These are phyloP conservation scores for Pionites leucogaster DNA, from an alignment of 2,113 vertebrate genomes.

Conservation along the genomic window DNA sequence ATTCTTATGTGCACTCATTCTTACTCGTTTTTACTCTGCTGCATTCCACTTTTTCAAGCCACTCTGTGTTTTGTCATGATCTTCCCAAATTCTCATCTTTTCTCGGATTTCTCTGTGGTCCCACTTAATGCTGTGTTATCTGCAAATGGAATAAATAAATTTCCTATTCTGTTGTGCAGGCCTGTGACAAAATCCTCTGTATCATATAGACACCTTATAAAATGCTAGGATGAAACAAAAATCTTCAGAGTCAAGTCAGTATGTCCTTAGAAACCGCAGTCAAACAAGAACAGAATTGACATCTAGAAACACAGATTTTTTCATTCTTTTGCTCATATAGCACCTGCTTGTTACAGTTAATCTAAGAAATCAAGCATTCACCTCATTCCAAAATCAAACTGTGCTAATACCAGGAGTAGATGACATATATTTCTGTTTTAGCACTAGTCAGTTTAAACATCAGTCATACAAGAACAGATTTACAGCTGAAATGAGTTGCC, in stretches of 20 bases:
- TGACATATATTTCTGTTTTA: neutral
- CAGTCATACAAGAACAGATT: neutral
- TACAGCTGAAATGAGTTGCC: neutral
- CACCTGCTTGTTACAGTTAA: neutral
- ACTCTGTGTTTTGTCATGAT: neutral
- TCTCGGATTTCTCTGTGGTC: neutral
- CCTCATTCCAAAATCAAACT: neutral
- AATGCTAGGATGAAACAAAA: neutral
- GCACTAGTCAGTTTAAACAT: neutral
- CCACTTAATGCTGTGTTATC: neutral
- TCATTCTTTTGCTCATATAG: neutral
- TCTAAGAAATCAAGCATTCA: neutral
- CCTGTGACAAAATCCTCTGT: neutral
- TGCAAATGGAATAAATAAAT: neutral
- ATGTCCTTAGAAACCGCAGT: neutral
- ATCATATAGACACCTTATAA: neutral
- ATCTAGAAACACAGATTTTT: neutral
- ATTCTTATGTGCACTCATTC: neutral
- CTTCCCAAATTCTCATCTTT: neutral
- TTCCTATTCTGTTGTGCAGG: neutral
- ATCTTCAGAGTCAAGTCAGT: neutral
- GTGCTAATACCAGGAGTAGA: neutral
- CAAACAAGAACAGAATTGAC: neutral
- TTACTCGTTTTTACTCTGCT: neutral
- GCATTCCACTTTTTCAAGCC: neutral